Evolutionary conservation across 1,140 invertebrate species (phyloP).

Genomic region (Aphis craccivora): DNA sequence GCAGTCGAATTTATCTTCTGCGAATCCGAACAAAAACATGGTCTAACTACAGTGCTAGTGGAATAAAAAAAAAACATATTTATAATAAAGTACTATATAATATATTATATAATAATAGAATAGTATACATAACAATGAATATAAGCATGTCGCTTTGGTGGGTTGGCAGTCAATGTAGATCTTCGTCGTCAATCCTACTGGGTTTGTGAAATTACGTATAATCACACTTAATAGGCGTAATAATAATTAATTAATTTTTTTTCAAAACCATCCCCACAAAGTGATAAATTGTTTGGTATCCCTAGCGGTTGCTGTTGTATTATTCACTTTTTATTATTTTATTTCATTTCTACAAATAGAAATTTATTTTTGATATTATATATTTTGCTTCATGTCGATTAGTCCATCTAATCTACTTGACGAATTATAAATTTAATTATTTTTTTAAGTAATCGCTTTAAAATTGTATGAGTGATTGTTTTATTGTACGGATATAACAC

Average conservation of each 20-base stretch:
- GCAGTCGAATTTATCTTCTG: slow-evolving; percentile 40
- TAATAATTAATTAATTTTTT: slow-evolving; percentile 9
- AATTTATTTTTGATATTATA: not conserved
- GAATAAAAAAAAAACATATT: not conserved
- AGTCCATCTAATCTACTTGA: not conserved
- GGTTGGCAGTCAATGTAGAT: not conserved
- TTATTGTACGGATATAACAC: not conserved
- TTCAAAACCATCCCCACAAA: not conserved
- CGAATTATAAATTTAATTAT: not conserved
- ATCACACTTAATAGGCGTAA: not conserved
- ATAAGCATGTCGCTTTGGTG: not conserved
- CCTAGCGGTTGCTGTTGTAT: not conserved
- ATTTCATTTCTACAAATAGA: not conserved
- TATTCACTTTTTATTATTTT: not conserved
- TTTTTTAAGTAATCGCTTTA: not conserved
- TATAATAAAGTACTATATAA: slow-evolving; percentile 5
- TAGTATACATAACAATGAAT: not conserved
- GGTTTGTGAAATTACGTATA: not conserved
- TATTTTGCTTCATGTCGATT: not conserved
- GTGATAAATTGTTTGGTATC: slow-evolving; percentile 5
- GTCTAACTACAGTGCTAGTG: too few species aligned
- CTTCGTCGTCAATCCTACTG: not conserved
- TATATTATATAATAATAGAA: not conserved
- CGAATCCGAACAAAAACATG: slow-evolving; percentile 27
- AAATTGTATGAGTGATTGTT: not conserved